Base-by-base conservation (phyloP, 2,797 vertebrate genomes). In the Rhynchonycteris naso region DNA sequence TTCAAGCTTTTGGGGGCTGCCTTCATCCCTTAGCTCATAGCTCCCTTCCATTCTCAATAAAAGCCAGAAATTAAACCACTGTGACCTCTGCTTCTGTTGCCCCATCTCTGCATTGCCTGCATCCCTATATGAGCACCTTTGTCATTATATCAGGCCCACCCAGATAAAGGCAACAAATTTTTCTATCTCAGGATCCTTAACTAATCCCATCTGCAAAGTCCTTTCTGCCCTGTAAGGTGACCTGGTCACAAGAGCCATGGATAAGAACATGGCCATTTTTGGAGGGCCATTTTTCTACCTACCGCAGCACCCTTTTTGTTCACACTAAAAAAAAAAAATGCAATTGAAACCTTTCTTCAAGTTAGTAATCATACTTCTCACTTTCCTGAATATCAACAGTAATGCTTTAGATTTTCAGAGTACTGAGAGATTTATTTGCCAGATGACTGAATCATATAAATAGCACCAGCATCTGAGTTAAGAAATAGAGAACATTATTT, bases 401-500 rank as follows among this genome's bases (percentile, higher is more conserved):
- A 68, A 84, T 94, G 4, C 94, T 79, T 88, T 94, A 90, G 66
- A 80, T 74, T 91, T 96, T 75, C 22, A 71, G 50, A 78, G 33
- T 85, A 30, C 38, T 59, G 43, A 72, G 28, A 88, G 66, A 88
- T 80, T 93, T 79, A 79, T 68, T 90, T 95, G n/a, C 50, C 66
- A 86, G 43, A 47, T 54, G 84, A 88, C 13, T 76, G 28, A 85
- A 54, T 93, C 69, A 86, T 88, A 87, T 82, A 91, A 96, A 93
- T 54, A 85, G 33, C 28, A 92, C 33, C 63, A 59, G 76, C 61
- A 90, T n/a, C 54, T 66, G 61, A 89, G 72, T 84, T 91, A 91
- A 93, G 59, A 90, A 87, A 78, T n/a, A 75, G 52, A 71, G 28
- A 15, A n/a, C 26, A 74, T 68, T 82, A 92, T 92, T 96, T 93